These are phyloP conservation scores for Laupala kohalensis DNA, from an alignment of 1,140 invertebrate genomes.

Conservation along the genomic window DNA sequence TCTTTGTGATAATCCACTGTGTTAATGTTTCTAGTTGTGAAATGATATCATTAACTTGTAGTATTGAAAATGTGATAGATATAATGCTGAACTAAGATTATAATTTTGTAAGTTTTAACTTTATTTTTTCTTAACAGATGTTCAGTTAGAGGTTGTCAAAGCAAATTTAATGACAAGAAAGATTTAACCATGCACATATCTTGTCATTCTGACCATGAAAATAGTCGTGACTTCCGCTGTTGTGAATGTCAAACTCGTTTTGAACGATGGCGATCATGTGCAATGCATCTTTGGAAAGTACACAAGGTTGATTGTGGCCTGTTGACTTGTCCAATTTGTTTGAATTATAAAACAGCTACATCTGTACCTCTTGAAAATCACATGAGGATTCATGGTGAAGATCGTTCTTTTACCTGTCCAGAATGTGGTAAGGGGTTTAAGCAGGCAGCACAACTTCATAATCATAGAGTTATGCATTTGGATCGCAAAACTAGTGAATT, in stretches of 20 bases:
- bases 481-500: slow-evolving; percentile 28
- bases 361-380: slow-evolving; percentile 40
- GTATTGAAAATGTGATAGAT: too few relatives aligned
- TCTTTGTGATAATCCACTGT: too few relatives aligned
- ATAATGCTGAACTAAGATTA: neutral
- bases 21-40: too few relatives aligned
- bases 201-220: slow-evolving; percentile 1
- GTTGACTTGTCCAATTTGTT: slow-evolving; percentile 45
- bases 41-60: too few relatives aligned
- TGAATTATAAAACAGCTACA: slow-evolving; percentile 37
- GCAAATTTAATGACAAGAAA: slow-evolving; percentile 2
- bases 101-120: neutral
- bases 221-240: neutral
- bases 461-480: slow-evolving; percentile 43
- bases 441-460: slow-evolving; percentile 45
- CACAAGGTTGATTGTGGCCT: slow-evolving; percentile 53
- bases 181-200: neutral
- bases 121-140: neutral
- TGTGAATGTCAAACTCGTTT: neutral
- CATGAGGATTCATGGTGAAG: slow-evolving; percentile 44
- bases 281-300: slow-evolving; percentile 50
- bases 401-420: slow-evolving; percentile 39
- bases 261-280: slow-evolving; percentile 43
- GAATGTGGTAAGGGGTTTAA: slow-evolving; percentile 49
- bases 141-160: neutral